Percentiles rank a stretch among this genome's conserved stretches.
These are phyloP conservation scores for Orthonyx spaldingii DNA, from an alignment of 2,113 vertebrate genomes.

Conservation along the genomic window DNA sequence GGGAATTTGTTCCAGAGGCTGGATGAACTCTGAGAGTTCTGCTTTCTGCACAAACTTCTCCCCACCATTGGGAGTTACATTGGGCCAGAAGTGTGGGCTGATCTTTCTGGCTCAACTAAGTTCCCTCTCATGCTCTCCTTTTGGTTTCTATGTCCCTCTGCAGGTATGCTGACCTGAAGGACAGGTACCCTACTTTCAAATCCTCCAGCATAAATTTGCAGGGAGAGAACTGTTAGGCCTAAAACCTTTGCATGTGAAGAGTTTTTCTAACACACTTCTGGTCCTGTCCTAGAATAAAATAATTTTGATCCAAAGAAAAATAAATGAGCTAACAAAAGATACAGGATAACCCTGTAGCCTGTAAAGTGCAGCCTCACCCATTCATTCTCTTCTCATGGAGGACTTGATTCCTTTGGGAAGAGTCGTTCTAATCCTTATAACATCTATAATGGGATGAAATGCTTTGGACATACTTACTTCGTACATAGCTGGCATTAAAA, in stretches of 20 bases:
- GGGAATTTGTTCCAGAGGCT: background rate
- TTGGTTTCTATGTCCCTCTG: background rate
- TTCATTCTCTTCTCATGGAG: background rate
- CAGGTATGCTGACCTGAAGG: background rate
- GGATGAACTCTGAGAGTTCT: background rate
- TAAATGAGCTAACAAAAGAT: background rate
- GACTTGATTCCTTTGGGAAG: background rate
- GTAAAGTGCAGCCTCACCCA: background rate
- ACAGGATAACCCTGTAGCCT: background rate
- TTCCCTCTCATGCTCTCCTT: background rate
- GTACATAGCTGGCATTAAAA: constrained; percentile 85
- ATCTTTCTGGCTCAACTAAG: background rate
- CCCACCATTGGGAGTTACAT: background rate
- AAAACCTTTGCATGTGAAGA: background rate
- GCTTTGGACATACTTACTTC: constrained; percentile 78
- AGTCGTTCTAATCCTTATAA: background rate
- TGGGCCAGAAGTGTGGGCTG: background rate
- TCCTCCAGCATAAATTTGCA: background rate
- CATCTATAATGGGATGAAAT: constrained; percentile 6
- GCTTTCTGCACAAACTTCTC: background rate
- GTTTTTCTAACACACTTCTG: background rate
- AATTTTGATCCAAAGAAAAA: background rate
- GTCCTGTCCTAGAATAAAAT: background rate
- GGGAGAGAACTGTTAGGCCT: background rate
- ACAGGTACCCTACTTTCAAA: background rate